Conservation (phyloP, 2,113 vertebrate species). For the Lasiurus cinereus region DNA sequence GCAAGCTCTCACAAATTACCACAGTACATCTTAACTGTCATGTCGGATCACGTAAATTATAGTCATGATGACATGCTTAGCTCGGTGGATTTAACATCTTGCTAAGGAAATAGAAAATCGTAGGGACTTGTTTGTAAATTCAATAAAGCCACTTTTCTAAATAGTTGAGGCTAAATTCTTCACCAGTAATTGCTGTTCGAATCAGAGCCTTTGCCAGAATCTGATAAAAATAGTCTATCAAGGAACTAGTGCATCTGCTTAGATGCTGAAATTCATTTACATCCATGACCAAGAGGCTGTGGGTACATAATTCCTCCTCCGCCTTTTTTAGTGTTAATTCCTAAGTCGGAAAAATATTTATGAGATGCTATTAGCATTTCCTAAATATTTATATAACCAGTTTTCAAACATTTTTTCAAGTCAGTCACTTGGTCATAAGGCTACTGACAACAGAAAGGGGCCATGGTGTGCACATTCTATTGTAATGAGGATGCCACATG, state of each 20-base stretch:
- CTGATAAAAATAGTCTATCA: slow-evolving; percentile 63
- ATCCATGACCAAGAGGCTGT: neutral
- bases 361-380: slow-evolving; percentile 37
- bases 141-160: slow-evolving; percentile 85
- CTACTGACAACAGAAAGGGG: slow-evolving; percentile 29
- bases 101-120: slow-evolving; percentile 85
- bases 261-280: slow-evolving; percentile 32
- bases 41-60: slow-evolving; percentile 89
- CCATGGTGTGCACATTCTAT: rapidly evolving
- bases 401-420: slow-evolving; percentile 71
- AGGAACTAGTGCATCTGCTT: slow-evolving; percentile 49
- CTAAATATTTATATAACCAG: slow-evolving; percentile 53
- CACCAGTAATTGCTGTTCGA: slow-evolving; percentile 69
- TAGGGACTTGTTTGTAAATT: slow-evolving; percentile 86
- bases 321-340: slow-evolving; percentile 56
- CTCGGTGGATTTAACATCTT: slow-evolving; percentile 87
- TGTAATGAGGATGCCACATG: neutral
- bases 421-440: slow-evolving; percentile 50
- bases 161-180: slow-evolving; percentile 80
- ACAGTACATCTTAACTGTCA: slow-evolving; percentile 90
- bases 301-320: neutral
- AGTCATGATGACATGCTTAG: slow-evolving; percentile 87
- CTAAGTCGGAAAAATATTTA: slow-evolving; percentile 67
- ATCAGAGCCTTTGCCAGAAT: slow-evolving; percentile 57
- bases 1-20: slow-evolving; percentile 88